Conservation (phyloP, 2,113 vertebrate species). For the Cottus gobio region DNA sequence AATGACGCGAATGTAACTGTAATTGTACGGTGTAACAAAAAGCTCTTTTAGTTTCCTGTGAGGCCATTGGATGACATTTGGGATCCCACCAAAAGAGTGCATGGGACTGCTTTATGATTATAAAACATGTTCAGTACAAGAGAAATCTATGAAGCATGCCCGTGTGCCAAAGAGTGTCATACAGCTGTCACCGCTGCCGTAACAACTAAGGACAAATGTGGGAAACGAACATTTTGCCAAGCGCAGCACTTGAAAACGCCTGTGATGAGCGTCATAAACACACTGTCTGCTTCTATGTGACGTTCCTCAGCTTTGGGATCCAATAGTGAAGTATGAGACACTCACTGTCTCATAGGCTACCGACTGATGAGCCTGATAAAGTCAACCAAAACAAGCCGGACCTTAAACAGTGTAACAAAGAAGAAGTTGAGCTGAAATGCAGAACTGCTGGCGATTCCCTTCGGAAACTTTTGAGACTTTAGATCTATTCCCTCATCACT, state of each 20-base stretch:
- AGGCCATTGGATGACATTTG: conserved; percentile 1
- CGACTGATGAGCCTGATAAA: conserved; percentile 24
- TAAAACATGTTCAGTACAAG: conserved; percentile 33
- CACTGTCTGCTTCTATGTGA: conserved; percentile 28
- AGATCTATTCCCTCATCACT: conserved; percentile 35
- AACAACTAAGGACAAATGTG: conserved; percentile 53
- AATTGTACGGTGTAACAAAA: conserved; percentile 8
- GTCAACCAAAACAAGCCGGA: conserved; percentile 17
- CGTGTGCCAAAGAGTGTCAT: conserved; percentile 46
- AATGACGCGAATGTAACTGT: conserved; percentile 12
- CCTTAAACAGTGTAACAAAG: not conserved
- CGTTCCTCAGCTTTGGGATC: conserved; percentile 21
- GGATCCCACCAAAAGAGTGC: not conserved
- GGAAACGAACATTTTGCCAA: conserved; percentile 57
- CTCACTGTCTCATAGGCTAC: conserved; percentile 4
- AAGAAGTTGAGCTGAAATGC: conserved; percentile 32
- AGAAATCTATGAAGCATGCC: conserved; percentile 44
- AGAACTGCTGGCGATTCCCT: conserved; percentile 34
- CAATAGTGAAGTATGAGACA: conserved; percentile 11
- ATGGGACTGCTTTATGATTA: conserved; percentile 5
- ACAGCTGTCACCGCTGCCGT: conserved; percentile 29
- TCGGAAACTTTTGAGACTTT: conserved; percentile 60
- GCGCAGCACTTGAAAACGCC: conserved; percentile 26
- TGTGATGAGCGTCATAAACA: conserved; percentile 28
- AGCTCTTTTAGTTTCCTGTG: not conserved